Evolutionary conservation across 2,888 invertebrate genomes (phyloP), one percentile per base, ranked within the genome.

Genomic region (Heliconius erato): DNA sequence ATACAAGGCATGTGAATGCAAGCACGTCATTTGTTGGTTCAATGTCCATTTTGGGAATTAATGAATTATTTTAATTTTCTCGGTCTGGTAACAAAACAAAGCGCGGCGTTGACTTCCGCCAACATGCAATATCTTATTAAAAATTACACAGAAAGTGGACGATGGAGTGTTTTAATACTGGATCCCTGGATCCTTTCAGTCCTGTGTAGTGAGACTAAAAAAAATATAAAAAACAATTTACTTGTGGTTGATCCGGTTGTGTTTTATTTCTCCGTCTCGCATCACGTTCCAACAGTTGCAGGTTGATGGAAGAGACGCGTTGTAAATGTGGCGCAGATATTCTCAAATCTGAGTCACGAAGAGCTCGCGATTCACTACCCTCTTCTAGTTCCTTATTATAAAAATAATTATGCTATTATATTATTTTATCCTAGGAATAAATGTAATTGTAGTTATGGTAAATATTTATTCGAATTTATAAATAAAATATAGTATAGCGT

Each of bases 241-340:
- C 95, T 90, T 96, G 94, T 82, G 96, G 95, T 87, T 95, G 96
- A 83, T 96, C 95, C 59, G 94, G 96, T 91, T 95, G 96, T 40
- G 95, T 96, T 92, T 95, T 95, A 84, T 96, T 97, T 49, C 97
- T 94, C 85, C 97, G 96, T 88, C 97, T 97, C 19, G 98, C 97
- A 85, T 98, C 97, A 35, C 97, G 94, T 83, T 98, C 98, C 69
- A 98, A 90, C 91, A 98, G 96, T 88, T 98, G 98, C 74, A 98
- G 91, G 91, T 98, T 98, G 81, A 98, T 98, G 0, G 98, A 98
- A 85, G 98, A 98, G 23, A 98, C 98, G 72, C 98, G 97, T 59
- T 98, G 98, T 78, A 98, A 94, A 87, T 98, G 97, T 7, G 98
- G 98, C 94, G 98, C 98, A 0, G 98, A 98, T 12, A 96, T 89